A percentile compares a stretch with the other conserved stretches of the same genome.
phyloP scores from a whole-genome alignment of 1,140 invertebrate species.

The Physella acuta region DNA sequence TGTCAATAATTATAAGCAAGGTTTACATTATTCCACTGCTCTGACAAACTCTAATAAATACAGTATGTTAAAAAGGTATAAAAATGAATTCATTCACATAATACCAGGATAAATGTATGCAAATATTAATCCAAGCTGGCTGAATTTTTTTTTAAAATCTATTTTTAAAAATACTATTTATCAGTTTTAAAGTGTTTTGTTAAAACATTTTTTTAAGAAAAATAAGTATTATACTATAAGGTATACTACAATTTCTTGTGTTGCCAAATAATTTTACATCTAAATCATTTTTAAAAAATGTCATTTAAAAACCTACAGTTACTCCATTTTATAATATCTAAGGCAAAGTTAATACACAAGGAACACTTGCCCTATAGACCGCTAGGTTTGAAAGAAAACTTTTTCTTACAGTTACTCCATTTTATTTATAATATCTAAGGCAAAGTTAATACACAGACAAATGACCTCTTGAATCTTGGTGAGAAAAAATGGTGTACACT shows the following conservation, averaged over 20 bases:
- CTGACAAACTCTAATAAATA: not conserved
- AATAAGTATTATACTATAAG: not conserved
- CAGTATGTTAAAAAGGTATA: not conserved
- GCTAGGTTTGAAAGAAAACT: too few species aligned
- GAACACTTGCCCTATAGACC: too few species aligned
- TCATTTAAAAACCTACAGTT: too few species aligned
- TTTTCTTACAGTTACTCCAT: not conserved
- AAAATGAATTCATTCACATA: not conserved
- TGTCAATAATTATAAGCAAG: slow-evolving; percentile 6
- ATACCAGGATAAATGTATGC: too few species aligned
- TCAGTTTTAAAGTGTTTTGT: too few species aligned
- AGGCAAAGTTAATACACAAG: not conserved
- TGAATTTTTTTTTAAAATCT: too few species aligned
- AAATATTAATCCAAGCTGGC: too few species aligned
- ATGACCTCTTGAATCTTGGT: slow-evolving; percentile 83
- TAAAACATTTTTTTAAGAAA: not conserved
- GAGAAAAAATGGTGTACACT: slow-evolving; percentile 77
- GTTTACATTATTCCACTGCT: not conserved
- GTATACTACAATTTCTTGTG: too few species aligned
- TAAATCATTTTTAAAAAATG: too few species aligned
- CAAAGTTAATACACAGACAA: not conserved
- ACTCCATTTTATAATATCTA: not conserved
- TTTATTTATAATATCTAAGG: not conserved
- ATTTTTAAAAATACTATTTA: too few species aligned
- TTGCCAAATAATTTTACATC: too few species aligned